These are phyloP conservation scores for Lophura nycthemera DNA, from an alignment of 2,113 vertebrate genomes.

Conservation along the genomic window DNA sequence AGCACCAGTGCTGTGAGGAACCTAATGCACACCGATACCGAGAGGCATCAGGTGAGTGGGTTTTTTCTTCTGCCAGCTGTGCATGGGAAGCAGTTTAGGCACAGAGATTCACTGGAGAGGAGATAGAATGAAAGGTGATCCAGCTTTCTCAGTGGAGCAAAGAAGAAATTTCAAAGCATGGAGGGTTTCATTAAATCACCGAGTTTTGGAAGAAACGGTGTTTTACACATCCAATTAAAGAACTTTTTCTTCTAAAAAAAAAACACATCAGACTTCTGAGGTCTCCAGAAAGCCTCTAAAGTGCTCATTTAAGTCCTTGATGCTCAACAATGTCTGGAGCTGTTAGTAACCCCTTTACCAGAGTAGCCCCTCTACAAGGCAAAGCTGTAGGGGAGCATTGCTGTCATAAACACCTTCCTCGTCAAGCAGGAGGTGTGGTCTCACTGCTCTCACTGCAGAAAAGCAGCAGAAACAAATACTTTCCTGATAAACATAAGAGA, in stretches of 20 bases:
- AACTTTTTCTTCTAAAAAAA: background rate
- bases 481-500: background rate
- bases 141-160: background rate
- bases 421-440: background rate
- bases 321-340: too few species aligned
- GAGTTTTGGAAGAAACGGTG: background rate
- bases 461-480: background rate
- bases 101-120: background rate
- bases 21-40: fast-evolving
- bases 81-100: background rate
- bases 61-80: too few species aligned
- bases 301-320: too few species aligned
- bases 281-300: background rate
- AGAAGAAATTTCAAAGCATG: background rate
- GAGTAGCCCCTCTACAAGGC: background rate
- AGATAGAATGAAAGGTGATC: background rate
- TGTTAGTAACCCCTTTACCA: background rate
- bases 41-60: background rate
- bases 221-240: background rate
- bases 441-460: too few species aligned
- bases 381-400: background rate
- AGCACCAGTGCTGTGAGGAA: background rate
- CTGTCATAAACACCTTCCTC: background rate
- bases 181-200: background rate
- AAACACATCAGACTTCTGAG: background rate